Evolutionary conservation across 2,797 vertebrate genomes (phyloP), one percentile per base, ranked within the genome.

Genomic region (Schizopygopsis malacanthus): DNA sequence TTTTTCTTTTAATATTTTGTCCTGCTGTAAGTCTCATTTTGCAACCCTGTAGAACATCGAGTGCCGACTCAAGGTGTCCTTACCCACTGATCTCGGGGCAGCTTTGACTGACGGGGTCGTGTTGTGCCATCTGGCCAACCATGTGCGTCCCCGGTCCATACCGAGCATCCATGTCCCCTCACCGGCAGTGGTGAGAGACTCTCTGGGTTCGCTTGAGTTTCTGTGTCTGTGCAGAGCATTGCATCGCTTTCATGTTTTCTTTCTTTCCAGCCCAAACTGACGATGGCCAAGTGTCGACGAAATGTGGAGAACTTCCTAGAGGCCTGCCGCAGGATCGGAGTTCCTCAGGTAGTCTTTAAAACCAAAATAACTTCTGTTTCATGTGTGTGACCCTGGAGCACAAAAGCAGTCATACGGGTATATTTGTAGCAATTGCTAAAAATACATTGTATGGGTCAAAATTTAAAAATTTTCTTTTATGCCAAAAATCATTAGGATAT

Each of bases 241-340:
- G 45, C 82, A 2, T 71, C 12, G 78, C 5, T 15, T 52, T 59
- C 12, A 67, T 67, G 81, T 61, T 33, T 45, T 78, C 33, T 78
- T 56, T 90, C 63, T 65, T 88, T 91, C 67, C 93, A 99, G 98
- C 98, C 98, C 89, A 99, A 98, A 92, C 96, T 99, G 92, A 99
- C 98, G 22, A 99, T 99, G 96, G 98, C 98, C 80, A 99, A 99
- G 90, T 99, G 98, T 94, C 96, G 98, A 82, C 94, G 98, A 80
- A 99, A 99, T 0, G 98, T 99, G 83, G 98, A 99, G 93, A 99
- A 99, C 93, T 99, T 99, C 93, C 91, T 99, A 90, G 98, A 99
- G 94, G 98, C 98, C 77, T 99, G 98, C 94, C 97, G 96, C 87
- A 96, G 96, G 94, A 99, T 99, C 33, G 98, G 98, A 39, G 98